A percentile compares a stretch with the other conserved stretches of the same genome.
phyloP scores from a whole-genome alignment of 2,113 vertebrate species.

The Bufo gargarizans region DNA sequence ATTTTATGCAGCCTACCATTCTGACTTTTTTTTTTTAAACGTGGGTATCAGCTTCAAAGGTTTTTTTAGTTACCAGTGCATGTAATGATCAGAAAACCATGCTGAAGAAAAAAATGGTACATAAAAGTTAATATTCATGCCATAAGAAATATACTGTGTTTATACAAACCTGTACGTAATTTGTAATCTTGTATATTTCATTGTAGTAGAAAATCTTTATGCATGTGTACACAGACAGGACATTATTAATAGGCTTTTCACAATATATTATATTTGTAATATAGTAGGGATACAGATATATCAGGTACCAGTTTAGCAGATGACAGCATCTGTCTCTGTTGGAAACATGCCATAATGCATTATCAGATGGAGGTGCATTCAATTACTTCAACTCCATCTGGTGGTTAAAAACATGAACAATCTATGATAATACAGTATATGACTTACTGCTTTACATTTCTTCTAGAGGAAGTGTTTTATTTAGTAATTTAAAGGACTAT shows the following conservation, averaged over 20 bases:
- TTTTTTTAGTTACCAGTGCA: too few relatives aligned
- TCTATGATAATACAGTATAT: not conserved
- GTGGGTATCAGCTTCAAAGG: too few relatives aligned
- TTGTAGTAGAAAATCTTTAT: not conserved
- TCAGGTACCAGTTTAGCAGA: not conserved
- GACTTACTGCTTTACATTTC: not conserved
- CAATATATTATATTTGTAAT: not conserved
- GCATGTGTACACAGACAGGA: not conserved
- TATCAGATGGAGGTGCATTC: not conserved
- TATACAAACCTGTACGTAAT: too few relatives aligned
- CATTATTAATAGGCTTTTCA: not conserved
- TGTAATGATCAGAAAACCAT: too few relatives aligned
- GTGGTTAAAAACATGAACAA: not conserved
- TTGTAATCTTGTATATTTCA: not conserved
- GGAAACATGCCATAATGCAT: not conserved
- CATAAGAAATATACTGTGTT: too few relatives aligned
- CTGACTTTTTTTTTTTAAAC: too few relatives aligned
- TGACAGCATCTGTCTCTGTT: not conserved
- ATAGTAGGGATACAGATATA: not conserved
- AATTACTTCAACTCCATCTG: conserved; percentile 10
- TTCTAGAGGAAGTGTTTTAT: not conserved
- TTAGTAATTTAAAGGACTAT: not conserved
- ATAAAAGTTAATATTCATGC: too few relatives aligned
- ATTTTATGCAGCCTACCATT: too few relatives aligned
- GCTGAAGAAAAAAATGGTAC: too few relatives aligned